Base-by-base conservation (phyloP, 1,140 invertebrate genomes). In the Cotesia glomerata region DNA sequence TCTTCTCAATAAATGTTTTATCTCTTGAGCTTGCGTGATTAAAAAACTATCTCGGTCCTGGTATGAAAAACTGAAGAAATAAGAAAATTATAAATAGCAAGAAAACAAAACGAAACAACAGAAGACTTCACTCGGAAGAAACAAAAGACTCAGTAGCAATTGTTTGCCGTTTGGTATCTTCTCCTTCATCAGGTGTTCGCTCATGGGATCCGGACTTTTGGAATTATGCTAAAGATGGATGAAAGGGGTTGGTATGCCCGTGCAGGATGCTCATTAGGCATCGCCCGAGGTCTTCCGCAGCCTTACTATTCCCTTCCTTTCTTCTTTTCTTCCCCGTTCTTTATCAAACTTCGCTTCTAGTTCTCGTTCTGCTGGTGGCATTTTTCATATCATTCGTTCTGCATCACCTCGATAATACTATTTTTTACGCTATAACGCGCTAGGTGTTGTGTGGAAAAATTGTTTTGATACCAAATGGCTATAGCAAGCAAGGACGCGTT, bases 181-280 rank as follows among this genome's bases (percentile, higher is more conserved):
- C 39, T 45, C 11, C 39, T 45, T 45, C 39, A 9, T 45, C 11
- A 9, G 39, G 7, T 45, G 7, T 45, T 45, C 8, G 39, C 39
- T 26, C 52, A 56, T 14, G 52, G 52, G 16, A 11, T 45, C 5
- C 11, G 11, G 7, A 45, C 39, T 45, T 45, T 45, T 45, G 2
- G 39, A 45, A 45, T 45, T 45, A 45, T 45, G 39, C 39, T 45
- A 45, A 45, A 45, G 39, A 45, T 45, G 39, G 11, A 45, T 45
- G 39, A 45, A 45, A 45, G 7, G 11, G 39, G 7, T 45, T 45
- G 39, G 62, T 13, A 64, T 64, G 62, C 62, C 11, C n/a, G 18
- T 35, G 32, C 58, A 64, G 62, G 62, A 64, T 64, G 62, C 62
- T 64, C 62, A 64, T 64, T 64, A 64, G 62, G 62, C 62, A 64